These are phyloP conservation scores for Furcula furcula DNA, from an alignment of 2,888 invertebrate genomes.

Conservation along the genomic window DNA sequence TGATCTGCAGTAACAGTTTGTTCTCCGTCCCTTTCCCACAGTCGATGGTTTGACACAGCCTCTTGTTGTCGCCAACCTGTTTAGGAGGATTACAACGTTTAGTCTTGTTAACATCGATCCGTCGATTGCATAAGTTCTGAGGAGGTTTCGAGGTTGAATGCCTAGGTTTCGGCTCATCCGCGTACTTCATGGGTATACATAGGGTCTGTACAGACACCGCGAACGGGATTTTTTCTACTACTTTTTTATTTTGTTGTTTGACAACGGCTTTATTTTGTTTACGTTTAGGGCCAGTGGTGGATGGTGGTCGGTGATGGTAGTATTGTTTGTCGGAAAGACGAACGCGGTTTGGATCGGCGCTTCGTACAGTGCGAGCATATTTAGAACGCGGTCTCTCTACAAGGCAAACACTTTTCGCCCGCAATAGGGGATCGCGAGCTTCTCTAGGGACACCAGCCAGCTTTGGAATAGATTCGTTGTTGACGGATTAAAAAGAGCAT, in stretches of 20 bases:
- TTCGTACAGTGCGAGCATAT: conserved; percentile 56
- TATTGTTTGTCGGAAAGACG: conserved; percentile 50
- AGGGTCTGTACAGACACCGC: conserved; percentile 64
- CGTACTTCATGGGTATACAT: conserved; percentile 71
- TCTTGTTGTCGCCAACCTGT: conserved; percentile 74
- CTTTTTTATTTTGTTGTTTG: conserved; percentile 59
- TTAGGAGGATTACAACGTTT: conserved; percentile 65
- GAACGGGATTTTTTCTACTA: conserved; percentile 61
- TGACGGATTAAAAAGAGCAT: no score
- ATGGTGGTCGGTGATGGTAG: conserved; percentile 36
- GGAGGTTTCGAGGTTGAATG: conserved; percentile 62
- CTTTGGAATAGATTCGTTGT: no score
- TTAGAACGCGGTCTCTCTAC: conserved; percentile 60
- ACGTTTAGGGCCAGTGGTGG: conserved; percentile 35
- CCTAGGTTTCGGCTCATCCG: conserved; percentile 50
- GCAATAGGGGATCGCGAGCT: conserved; percentile 47
- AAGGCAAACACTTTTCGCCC: conserved; percentile 67
- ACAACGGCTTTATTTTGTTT: conserved; percentile 43
- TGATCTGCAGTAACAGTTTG: conserved; percentile 78
- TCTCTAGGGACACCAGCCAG: conserved; percentile 47
- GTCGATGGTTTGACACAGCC: conserved; percentile 62
- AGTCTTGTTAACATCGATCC: conserved; percentile 59
- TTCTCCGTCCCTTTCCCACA: conserved; percentile 75
- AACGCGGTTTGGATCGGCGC: conserved; percentile 54
- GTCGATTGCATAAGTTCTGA: conserved; percentile 36